These are phyloP conservation scores for Spermophilus dauricus DNA, from an alignment of 2,113 vertebrate genomes.

Conservation along the genomic window DNA sequence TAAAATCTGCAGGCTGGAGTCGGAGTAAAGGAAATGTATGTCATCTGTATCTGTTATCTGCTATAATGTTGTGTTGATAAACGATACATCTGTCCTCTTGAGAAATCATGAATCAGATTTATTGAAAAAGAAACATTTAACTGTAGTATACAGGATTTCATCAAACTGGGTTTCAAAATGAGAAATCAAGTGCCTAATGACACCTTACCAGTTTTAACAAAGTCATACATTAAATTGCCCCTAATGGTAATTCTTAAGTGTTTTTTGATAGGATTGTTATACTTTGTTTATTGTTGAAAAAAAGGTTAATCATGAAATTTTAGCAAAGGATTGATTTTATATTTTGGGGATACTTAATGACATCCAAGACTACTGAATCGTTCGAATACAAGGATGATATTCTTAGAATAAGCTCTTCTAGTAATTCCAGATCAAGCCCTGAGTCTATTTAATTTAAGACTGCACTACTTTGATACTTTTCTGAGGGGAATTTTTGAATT, in stretches of 20 bases:
- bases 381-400: not conserved
- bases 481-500: not conserved
- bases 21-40: not conserved
- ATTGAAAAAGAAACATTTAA: not conserved
- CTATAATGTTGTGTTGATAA: not conserved
- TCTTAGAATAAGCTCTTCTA: not conserved
- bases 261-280: not conserved
- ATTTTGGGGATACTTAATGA: not conserved
- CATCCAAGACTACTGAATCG: not conserved
- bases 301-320: not conserved
- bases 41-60: not conserved
- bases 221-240: not conserved
- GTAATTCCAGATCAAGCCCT: not conserved
- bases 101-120: not conserved
- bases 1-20: not conserved
- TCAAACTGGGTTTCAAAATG: not conserved
- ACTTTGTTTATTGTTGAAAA: not conserved
- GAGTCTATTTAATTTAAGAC: not conserved
- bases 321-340: slow-evolving; percentile 12
- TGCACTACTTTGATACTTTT: not conserved
- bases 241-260: not conserved
- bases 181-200: not conserved
- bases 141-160: not conserved
- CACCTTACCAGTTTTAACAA: not conserved
- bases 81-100: not conserved